These are phyloP conservation scores for Eulacestoma nigropectus DNA, from an alignment of 2,113 vertebrate genomes.

Conservation along the genomic window DNA sequence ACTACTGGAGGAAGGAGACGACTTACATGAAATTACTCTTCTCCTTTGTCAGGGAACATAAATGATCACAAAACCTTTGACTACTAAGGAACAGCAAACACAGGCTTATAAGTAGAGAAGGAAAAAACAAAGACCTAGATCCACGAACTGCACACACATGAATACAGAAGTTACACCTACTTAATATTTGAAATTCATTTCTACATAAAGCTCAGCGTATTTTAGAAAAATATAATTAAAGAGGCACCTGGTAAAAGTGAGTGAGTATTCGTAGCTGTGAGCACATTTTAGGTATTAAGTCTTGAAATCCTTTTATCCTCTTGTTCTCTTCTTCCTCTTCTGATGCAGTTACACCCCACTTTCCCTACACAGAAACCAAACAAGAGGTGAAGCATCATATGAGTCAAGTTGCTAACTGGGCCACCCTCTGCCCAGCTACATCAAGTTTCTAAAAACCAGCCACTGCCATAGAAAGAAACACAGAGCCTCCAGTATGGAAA, in stretches of 20 bases:
- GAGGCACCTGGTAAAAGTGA: slow-evolving; percentile 93
- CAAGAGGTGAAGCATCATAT: not conserved
- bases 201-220: not conserved
- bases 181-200: not conserved
- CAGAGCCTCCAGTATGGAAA: not conserved
- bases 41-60: not conserved
- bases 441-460: not conserved
- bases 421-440: not conserved
- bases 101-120: not conserved
- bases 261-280: slow-evolving; percentile 91
- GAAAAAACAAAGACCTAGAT: not conserved
- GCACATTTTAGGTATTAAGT: slow-evolving; percentile 92
- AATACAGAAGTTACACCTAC: not conserved
- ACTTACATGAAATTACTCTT: not conserved
- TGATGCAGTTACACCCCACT: slow-evolving; percentile 89
- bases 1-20: not conserved
- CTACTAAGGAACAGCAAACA: not conserved
- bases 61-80: not conserved
- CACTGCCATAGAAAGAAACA: not conserved
- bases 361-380: slow-evolving; percentile 73
- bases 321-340: slow-evolving; percentile 86
- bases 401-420: not conserved
- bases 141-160: not conserved
- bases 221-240: not conserved
- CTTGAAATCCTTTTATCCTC: slow-evolving; percentile 86